These are phyloP conservation scores for Schlechtendalia chinensis DNA, from an alignment of 1,140 invertebrate species.

Conservation along the genomic window DNA sequence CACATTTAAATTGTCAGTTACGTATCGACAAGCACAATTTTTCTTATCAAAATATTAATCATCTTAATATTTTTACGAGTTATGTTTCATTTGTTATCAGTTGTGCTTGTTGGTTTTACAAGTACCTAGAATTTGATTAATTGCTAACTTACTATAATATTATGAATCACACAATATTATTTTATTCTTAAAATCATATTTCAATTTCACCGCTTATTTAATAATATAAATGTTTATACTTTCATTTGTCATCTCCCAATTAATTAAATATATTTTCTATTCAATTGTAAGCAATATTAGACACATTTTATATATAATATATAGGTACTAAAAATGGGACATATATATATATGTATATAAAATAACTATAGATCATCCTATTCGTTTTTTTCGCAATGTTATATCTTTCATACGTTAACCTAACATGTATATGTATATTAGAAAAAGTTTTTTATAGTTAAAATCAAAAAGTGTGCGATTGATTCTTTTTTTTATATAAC, in stretches of 20 bases:
- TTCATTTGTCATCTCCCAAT: neutral
- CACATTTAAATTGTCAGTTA: constrained; percentile 38
- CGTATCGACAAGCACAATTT: constrained; percentile 33
- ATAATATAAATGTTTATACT: neutral
- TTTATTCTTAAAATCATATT: constrained; percentile 8
- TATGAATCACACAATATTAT: neutral
- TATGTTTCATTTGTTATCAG: neutral
- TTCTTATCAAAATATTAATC: constrained; percentile 13
- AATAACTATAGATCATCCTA: neutral
- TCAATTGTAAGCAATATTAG: constrained; percentile 34
- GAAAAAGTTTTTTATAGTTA: neutral
- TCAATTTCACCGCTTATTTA: constrained; percentile 4
- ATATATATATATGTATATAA: neutral
- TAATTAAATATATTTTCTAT: neutral
- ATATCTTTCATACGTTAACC: constrained; percentile 3
- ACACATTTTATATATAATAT: neutral
- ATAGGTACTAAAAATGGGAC: too few relatives aligned
- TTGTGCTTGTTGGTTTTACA: constrained; percentile 4
- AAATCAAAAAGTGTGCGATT: constrained; percentile 28
- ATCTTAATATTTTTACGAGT: constrained; percentile 33
- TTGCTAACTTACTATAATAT: neutral
- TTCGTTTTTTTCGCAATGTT: neutral
- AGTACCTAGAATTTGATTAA: neutral
- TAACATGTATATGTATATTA: neutral
- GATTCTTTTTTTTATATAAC: neutral